Evolutionary conservation across 2,797 vertebrate genomes (phyloP), one percentile per base, ranked within the genome.

Genomic region (Poeciliopsis paucimaculata): DNA sequence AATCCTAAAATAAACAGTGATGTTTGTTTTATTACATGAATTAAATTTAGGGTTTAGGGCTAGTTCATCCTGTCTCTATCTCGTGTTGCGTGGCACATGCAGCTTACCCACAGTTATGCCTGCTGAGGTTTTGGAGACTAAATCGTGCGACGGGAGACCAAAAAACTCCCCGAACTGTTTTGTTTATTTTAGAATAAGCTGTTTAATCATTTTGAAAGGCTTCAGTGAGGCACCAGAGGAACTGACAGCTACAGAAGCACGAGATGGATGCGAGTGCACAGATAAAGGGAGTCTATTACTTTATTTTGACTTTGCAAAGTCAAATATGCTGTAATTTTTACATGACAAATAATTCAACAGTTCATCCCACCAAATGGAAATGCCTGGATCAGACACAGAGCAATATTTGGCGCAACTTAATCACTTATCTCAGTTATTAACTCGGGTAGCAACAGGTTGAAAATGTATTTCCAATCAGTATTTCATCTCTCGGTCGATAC

Each of bases 121-220:
- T 83, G 62, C 71, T 70, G 71, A 77, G 81, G 76, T 80, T 86
- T 83, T 82, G 78, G 78, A 81, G 41, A 86, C 75, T 31, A 57
- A 75, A 39, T 31, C 46, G 47, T 76, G 72, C 4, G 34, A 79
- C 55, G 34, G 47, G 47, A 76, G 80, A 77, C 76, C 68, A 81
- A 88, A 68, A 62, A 75, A 66, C 45, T 83, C 79, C 79, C 75
- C 41, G 1, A 26, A 73, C 81, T 60, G 39, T 68, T 85, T 60
- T 36, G 49, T 72, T 36, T 78, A 4, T 49, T 76, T 84, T 68
- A 62, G 66, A 62, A 80, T 80, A 75, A 77, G 57, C 80, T 78
- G 26, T 86, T 85, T 86, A 91, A 92, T 91, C 83, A 83, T n/a
- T 70, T 75, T 82, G 80, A 93, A 92, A 88, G 82, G 80, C 76